Percentiles rank a stretch among this genome's conserved stretches.
Conservation (phyloP, 2,797 vertebrate genomes). For the Halcyon leucocephala region DNA sequence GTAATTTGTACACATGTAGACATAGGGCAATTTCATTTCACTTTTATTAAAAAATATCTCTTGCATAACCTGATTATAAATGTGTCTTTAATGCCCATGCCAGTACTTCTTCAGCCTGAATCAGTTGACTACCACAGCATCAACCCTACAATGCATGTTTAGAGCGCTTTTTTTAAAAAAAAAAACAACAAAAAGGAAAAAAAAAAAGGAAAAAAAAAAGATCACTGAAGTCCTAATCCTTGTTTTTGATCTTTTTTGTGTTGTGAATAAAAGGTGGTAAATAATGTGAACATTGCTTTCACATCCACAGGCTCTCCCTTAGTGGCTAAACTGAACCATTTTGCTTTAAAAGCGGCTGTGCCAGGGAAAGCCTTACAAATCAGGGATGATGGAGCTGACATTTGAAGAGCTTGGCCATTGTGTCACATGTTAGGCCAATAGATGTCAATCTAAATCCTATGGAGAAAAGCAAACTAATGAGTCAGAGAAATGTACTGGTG, state of each 20-base stretch:
- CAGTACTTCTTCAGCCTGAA: background rate
- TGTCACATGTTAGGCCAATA: slow-evolving; percentile 61
- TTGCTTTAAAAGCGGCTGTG: slow-evolving; percentile 25
- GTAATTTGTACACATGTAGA: background rate
- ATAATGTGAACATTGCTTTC: background rate
- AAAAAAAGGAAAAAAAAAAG: background rate
- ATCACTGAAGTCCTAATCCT: background rate
- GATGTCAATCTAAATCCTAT: slow-evolving; percentile 69
- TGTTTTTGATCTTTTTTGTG: background rate
- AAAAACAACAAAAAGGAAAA: background rate
- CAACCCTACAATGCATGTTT: background rate
- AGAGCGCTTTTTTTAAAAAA: background rate
- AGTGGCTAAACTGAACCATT: background rate
- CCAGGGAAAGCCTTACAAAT: slow-evolving; percentile 30
- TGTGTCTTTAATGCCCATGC: background rate
- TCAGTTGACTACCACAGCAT: background rate
- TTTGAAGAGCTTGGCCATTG: slow-evolving; percentile 32
- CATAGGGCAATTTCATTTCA: background rate
- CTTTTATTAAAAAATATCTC: background rate
- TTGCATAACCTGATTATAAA: background rate
- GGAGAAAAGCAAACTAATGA: slow-evolving; percentile 62
- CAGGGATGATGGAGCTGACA: slow-evolving; percentile 14
- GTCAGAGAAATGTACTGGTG: background rate
- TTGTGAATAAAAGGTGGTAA: background rate
- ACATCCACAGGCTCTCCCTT: background rate